Conservation (phyloP, 1,140 invertebrate genomes). For the Lasaia peninsularis region DNA sequence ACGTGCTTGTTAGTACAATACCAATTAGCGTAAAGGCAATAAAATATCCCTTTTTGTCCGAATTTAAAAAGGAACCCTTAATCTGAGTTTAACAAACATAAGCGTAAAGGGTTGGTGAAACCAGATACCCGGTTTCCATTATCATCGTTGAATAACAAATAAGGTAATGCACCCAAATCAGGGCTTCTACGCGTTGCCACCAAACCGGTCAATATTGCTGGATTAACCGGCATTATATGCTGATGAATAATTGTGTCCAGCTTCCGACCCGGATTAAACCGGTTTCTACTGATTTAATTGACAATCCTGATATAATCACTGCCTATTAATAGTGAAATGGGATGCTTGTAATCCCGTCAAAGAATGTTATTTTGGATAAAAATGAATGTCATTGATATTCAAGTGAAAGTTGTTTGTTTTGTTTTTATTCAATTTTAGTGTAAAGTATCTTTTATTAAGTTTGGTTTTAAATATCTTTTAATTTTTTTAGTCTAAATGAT, state of each 20-base stretch:
- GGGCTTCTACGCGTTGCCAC: conserved; percentile 19
- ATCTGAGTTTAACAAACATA: neutral
- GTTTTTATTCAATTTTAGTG: no score
- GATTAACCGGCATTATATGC: conserved; percentile 59
- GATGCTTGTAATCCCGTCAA: conserved; percentile 35
- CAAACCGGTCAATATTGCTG: conserved; percentile 59
- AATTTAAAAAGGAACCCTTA: neutral
- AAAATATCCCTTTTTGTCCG: neutral
- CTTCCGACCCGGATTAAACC: conserved; percentile 46
- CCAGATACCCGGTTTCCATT: conserved; percentile 13
- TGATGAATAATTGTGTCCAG: conserved; percentile 70
- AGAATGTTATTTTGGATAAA: neutral
- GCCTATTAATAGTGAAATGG: conserved; percentile 52
- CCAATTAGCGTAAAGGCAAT: no score
- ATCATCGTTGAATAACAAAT: conserved; percentile 20
- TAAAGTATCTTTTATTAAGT: no score
- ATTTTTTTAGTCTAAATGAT: no score
- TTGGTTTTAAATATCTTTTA: no score
- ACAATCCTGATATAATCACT: conserved; percentile 57
- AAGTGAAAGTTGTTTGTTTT: no score
- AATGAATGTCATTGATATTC: conserved; percentile 13
- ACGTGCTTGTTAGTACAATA: no score
- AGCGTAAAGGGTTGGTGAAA: neutral
- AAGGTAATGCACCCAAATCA: conserved; percentile 13
- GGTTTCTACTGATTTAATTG: conserved; percentile 65